These are phyloP conservation scores for Cotesia glomerata DNA, from an alignment of 1,140 invertebrate species.

Conservation along the genomic window DNA sequence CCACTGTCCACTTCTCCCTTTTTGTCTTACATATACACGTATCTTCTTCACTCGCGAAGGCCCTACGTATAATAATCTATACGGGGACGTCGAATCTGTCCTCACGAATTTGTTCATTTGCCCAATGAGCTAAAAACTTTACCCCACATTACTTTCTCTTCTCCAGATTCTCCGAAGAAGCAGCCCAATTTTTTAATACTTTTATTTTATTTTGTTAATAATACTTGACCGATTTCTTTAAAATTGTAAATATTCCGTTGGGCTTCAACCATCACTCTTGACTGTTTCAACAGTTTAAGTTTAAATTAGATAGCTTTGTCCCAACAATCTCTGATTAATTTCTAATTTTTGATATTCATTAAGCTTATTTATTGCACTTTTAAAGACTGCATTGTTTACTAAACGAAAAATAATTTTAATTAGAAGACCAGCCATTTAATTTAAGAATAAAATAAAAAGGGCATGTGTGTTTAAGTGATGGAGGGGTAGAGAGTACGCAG, in stretches of 20 bases:
- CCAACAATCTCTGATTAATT: no score
- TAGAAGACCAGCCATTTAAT: no score
- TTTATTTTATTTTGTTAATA: conserved; percentile 4
- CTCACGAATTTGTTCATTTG: conserved; percentile 51
- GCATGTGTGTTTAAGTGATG: conserved; percentile 34
- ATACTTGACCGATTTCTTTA: not conserved
- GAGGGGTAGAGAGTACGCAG: conserved; percentile 38
- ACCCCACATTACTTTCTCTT: conserved; percentile 39
- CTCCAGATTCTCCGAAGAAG: conserved; percentile 25
- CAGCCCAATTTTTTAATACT: not conserved
- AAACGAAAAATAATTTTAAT: conserved; percentile 2
- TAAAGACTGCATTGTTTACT: not conserved
- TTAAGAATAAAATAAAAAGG: conserved; percentile 26
- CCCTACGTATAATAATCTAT: conserved; percentile 10
- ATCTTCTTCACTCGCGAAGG: conserved; percentile 3
- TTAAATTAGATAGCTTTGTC: no score
- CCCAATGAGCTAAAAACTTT: conserved; percentile 53
- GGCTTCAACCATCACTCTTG: no score
- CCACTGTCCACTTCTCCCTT: conserved; percentile 8
- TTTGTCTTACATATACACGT: no score
- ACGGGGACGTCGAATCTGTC: conserved; percentile 45
- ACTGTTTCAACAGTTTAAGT: no score
- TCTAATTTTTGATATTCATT: no score
- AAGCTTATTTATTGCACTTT: no score
- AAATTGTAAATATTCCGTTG: no score